These are phyloP conservation scores for Agapostemon virescens DNA, from an alignment of 2,888 invertebrate genomes.

Conservation along the genomic window DNA sequence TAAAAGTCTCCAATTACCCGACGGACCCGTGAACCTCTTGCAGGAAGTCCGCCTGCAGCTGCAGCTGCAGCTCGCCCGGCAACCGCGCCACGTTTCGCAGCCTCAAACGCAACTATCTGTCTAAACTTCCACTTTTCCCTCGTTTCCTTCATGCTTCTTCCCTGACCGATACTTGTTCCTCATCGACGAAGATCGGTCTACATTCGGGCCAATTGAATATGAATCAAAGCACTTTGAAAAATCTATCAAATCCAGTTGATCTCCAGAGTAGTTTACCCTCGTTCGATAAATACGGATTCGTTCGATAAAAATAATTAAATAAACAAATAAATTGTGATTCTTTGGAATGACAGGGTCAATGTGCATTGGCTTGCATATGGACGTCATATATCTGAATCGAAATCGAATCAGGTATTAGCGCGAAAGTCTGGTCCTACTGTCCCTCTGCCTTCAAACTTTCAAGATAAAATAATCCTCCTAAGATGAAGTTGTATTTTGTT, in stretches of 20 bases:
- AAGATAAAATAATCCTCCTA: no score
- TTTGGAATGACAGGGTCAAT: no score
- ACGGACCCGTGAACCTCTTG: conserved; percentile 57
- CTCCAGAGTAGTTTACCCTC: no score
- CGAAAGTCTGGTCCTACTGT: no score
- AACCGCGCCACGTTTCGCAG: conserved; percentile 45
- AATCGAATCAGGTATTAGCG: no score
- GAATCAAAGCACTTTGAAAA: neutral
- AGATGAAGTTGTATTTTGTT: no score
- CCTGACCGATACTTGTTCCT: neutral
- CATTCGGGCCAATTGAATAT: conserved; percentile 1
- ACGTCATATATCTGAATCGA: no score
- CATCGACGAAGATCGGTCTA: conserved; percentile 16
- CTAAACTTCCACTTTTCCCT: conserved; percentile 60
- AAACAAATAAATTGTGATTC: no score
- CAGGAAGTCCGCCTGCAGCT: conserved; percentile 40
- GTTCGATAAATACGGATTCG: no score
- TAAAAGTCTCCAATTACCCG: conserved; percentile 74
- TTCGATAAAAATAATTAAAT: no score
- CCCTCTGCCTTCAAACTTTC: no score
- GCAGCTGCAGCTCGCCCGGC: conserved; percentile 37
- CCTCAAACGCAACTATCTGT: conserved; percentile 35
- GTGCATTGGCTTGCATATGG: no score
- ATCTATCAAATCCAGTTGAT: neutral
- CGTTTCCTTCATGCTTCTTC: neutral